Base-by-base conservation (phyloP, 2,888 invertebrate species). In the Thereva unica region DNA sequence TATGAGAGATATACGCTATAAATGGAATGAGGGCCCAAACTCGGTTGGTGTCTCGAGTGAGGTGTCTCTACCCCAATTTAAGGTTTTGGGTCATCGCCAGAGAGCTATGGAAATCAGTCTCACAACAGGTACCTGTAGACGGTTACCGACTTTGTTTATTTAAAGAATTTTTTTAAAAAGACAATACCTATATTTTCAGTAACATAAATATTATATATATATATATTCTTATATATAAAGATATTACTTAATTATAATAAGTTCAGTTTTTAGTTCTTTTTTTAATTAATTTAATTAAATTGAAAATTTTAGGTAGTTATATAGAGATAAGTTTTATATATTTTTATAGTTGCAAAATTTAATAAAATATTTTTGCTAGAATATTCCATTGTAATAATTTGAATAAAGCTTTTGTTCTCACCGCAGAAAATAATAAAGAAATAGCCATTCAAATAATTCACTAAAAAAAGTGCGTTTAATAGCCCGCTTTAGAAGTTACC, bases 1-100 rank as follows among this genome's bases (percentile, higher is more conserved):
- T 85, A 95, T 94, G 93, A 88, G 92, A 86, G 95, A 95, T 89
- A 95, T 95, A 87, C 90, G 93, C 82, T 95, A 95, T 90, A 93
- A 92, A 84, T 95, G 95, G 95, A 93, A 93, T 87, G 93, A 94
- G 85, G 93, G 93, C 78, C 91, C 92, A 81, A 91, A 92, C 86
- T 93, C 95, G 83, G 94, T 96, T 83, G 94, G 93, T 84, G 93
- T 95, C 81, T 93, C 93, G 85, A 91, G 91, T 84, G 94, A 95
- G 85, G 94, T 95, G 84, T 93, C 94, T 80, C 90, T 96, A 83
- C 95, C 96, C 84, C 95, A 96, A 87, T 96, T 96, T 90, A 93
- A 95, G 88, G 95, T 95, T 84, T 90, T 95, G 84, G 95, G 95
- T 80, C 94, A 95, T 86, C 91, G 93, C 78, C 95, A 95, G 86